A percentile compares a stretch with the other conserved stretches of the same genome.
These are phyloP conservation scores for Marisa cornuarietis DNA, from an alignment of 1,140 invertebrate genomes.

Conservation along the genomic window DNA sequence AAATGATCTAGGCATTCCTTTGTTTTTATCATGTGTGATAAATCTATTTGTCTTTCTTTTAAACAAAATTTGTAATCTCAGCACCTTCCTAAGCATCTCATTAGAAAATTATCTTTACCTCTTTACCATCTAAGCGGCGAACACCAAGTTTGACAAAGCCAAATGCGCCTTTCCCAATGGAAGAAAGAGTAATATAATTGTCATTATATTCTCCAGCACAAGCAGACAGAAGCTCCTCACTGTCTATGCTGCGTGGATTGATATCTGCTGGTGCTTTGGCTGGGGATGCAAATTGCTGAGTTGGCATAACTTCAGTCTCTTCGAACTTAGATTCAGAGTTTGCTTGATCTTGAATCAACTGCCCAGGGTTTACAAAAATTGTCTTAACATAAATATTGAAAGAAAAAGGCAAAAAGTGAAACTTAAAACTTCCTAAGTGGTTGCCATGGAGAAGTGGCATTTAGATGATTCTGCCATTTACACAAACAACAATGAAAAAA, in stretches of 20 bases:
- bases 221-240: conserved; percentile 65
- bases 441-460: too few species aligned
- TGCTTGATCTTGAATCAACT: conserved; percentile 35
- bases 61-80: background rate
- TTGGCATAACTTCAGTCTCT: background rate
- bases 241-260: conserved; percentile 54
- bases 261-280: background rate
- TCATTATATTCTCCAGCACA: conserved; percentile 72
- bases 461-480: too few species aligned
- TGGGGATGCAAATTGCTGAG: background rate
- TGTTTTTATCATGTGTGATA: too few species aligned
- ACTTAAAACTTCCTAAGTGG: background rate
- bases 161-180: conserved; percentile 81
- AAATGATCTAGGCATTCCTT: too few species aligned
- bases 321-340: conserved; percentile 35
- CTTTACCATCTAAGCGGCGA: conserved; percentile 71
- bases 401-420: background rate
- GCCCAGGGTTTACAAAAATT: conserved; percentile 1
- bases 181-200: conserved; percentile 75
- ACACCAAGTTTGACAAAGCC: conserved; percentile 78
- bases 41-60: background rate
- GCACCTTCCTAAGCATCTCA: background rate
- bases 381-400: background rate
- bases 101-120: conserved; percentile 59
- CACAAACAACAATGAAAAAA: too few species aligned